Evolutionary conservation across 2,113 vertebrate genomes (phyloP).

Genomic region (Lasiurus borealis): DNA sequence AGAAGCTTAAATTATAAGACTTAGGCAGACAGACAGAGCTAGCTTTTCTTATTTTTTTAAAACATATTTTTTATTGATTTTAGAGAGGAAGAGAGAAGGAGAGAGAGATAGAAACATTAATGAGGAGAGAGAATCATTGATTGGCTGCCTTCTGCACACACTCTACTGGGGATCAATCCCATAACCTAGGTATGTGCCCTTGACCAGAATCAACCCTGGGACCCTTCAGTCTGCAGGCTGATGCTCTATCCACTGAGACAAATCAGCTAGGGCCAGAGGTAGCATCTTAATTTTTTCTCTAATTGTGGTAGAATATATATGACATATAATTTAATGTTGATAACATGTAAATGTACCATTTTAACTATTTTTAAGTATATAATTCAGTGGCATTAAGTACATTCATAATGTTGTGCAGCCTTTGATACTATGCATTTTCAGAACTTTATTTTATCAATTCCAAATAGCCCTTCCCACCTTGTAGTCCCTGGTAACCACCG

Average conservation of each 20-base stretch:
- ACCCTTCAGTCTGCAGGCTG: too few species aligned
- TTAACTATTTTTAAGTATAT: neutral
- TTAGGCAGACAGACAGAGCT: slow-evolving; percentile 6
- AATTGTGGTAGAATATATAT: neutral
- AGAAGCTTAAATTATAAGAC: slow-evolving; percentile 28
- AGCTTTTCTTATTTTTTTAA: neutral
- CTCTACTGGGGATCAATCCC: too few species aligned
- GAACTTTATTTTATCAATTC: neutral
- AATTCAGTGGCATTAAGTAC: slow-evolving; percentile 8
- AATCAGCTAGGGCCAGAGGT: neutral
- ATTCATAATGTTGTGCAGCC: neutral
- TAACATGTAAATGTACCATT: neutral
- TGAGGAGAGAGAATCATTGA: too few species aligned
- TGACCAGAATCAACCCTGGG: too few species aligned
- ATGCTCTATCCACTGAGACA: too few species aligned
- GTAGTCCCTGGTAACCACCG: neutral
- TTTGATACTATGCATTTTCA: neutral
- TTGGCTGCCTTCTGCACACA: too few species aligned
- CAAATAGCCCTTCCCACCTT: neutral
- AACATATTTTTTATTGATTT: too few species aligned
- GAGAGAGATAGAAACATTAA: too few species aligned
- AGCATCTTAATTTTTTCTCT: neutral
- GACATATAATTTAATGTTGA: neutral
- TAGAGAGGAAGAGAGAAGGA: too few species aligned
- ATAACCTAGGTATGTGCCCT: too few species aligned